Conservation (phyloP, 2,888 invertebrate genomes). For the Marasmarcha lunaedactyla region DNA sequence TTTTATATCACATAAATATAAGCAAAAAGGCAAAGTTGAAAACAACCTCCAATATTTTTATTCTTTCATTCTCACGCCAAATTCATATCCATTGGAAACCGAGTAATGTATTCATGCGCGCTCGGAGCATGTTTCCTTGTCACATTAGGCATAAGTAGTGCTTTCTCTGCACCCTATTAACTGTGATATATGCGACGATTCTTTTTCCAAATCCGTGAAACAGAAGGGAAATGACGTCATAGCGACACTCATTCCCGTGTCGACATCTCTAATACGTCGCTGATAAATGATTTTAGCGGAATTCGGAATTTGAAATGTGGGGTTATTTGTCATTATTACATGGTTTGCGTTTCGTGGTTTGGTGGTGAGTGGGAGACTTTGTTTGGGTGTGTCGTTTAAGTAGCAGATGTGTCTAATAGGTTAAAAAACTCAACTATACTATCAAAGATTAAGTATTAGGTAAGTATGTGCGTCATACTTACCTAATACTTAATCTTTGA, state of each 20-base stretch:
- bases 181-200: conserved; percentile 67
- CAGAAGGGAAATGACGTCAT: conserved; percentile 55
- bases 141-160: conserved; percentile 70
- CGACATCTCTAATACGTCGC: conserved; percentile 44
- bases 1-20: too few relatives aligned
- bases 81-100: neutral
- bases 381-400: too few relatives aligned
- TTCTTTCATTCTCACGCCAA: too few relatives aligned
- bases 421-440: too few relatives aligned
- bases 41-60: too few relatives aligned
- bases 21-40: too few relatives aligned
- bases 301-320: conserved; percentile 32
- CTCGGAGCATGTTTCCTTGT: conserved; percentile 60
- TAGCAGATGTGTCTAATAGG: too few relatives aligned
- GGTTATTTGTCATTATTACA: conserved; percentile 26
- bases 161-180: conserved; percentile 69
- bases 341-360: conserved; percentile 13
- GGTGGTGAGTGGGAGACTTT: conserved; percentile 5
- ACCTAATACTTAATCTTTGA: too few relatives aligned
- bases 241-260: conserved; percentile 46
- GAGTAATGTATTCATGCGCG: neutral
- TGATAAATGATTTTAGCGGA: conserved; percentile 51
- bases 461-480: too few relatives aligned
- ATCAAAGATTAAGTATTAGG: too few relatives aligned
- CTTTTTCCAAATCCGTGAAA: conserved; percentile 60